Evolutionary conservation across 2,113 vertebrate genomes (phyloP).

Genomic region (Beaufortia kweichowensis): DNA sequence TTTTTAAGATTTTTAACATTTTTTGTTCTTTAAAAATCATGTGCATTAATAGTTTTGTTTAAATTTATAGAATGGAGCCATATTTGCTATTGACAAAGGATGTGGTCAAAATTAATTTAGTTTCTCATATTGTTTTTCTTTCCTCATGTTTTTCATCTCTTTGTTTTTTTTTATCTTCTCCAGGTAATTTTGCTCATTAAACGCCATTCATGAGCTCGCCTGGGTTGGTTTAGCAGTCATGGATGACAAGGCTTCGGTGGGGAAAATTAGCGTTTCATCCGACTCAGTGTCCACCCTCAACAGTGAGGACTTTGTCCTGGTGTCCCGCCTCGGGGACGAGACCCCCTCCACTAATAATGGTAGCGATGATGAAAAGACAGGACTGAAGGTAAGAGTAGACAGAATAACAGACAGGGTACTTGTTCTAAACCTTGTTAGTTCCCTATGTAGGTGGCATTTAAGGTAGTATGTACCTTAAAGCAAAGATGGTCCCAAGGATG

Average conservation of each 20-base stretch:
- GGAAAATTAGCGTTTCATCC: slow-evolving; percentile 99
- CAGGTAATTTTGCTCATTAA: slow-evolving; percentile 89
- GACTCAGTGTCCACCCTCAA: slow-evolving; percentile 99
- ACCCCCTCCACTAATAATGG: slow-evolving; percentile 97
- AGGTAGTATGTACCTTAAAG: no score
- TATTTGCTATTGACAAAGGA: not conserved
- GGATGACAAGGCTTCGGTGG: slow-evolving; percentile 99
- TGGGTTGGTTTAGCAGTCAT: slow-evolving; percentile 94
- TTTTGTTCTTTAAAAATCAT: not conserved
- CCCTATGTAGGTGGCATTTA: no score
- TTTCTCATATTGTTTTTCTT: slow-evolving; percentile 65
- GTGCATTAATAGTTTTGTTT: slow-evolving; percentile 5
- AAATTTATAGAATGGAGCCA: not conserved
- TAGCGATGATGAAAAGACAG: slow-evolving; percentile 99
- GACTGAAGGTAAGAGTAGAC: slow-evolving; percentile 90
- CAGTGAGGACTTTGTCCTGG: slow-evolving; percentile 99
- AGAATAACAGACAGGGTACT: not conserved
- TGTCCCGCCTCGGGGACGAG: slow-evolving; percentile 97
- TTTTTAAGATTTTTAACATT: not conserved
- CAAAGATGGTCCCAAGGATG: no score
- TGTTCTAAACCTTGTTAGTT: not conserved
- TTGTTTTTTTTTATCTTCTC: slow-evolving; percentile 74
- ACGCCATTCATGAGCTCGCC: slow-evolving; percentile 89
- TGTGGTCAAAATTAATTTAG: not conserved
- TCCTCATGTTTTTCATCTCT: slow-evolving; percentile 66